Conservation (phyloP, 2,113 vertebrate species). For the Ceuthmochares aereus region DNA sequence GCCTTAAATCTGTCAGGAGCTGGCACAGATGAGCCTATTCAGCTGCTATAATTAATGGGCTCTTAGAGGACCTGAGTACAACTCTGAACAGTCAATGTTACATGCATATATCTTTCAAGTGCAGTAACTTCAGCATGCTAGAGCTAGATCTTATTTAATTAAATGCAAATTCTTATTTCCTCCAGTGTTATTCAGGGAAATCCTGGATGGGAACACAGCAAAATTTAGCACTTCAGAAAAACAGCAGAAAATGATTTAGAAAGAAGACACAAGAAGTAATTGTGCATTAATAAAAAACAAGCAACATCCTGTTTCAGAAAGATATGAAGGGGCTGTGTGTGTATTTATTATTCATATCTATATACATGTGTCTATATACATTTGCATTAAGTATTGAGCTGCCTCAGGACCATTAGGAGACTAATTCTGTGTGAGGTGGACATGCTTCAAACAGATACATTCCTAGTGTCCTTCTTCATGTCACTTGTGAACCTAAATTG, state of each 20-base stretch:
- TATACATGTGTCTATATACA: too few relatives aligned
- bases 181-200: background rate
- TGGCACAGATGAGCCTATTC: background rate
- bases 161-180: background rate
- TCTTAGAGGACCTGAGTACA: constrained; percentile 7
- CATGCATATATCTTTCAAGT: background rate
- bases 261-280: background rate
- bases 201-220: background rate
- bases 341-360: too few relatives aligned
- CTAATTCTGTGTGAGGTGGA: background rate
- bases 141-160: background rate
- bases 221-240: background rate
- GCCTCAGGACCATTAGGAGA: background rate
- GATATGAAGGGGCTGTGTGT: background rate
- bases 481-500: background rate
- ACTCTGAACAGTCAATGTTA: constrained; percentile 8
- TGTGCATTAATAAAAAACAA: background rate
- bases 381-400: background rate
- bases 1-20: background rate
- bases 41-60: constrained; percentile 32
- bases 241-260: background rate
- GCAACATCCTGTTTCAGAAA: background rate
- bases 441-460: accelerated
- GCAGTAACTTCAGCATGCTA: background rate
- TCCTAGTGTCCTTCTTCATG: background rate